These are phyloP conservation scores for Plagodis dolabraria DNA, from an alignment of 2,888 invertebrate genomes.

Conservation along the genomic window DNA sequence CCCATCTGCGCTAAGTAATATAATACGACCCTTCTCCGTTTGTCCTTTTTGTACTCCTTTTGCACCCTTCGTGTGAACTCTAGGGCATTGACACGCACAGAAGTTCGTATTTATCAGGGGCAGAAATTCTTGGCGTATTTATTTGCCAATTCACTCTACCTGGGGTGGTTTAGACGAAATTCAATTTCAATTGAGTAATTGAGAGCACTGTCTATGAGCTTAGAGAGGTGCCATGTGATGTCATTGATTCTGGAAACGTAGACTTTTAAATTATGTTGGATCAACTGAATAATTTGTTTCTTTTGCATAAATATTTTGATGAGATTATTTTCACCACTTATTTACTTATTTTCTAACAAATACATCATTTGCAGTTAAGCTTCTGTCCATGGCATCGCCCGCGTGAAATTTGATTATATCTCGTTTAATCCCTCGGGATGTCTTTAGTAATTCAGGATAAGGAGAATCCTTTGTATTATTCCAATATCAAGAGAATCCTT, in stretches of 20 bases:
- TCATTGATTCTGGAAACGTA: conserved; percentile 21
- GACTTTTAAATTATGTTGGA: conserved; percentile 17
- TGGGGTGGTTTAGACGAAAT: conserved; percentile 36
- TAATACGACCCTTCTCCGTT: conserved; percentile 51
- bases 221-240: conserved; percentile 18
- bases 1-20: conserved; percentile 54
- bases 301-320: conserved; percentile 11
- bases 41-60: conserved; percentile 54
- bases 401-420: no score
- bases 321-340: no score
- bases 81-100: conserved; percentile 56
- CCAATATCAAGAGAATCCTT: no score
- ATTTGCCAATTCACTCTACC: conserved; percentile 46
- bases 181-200: conserved; percentile 35
- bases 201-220: conserved; percentile 30
- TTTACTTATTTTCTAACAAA: no score
- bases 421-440: no score
- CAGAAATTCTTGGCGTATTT: conserved; percentile 47
- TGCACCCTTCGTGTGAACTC: conserved; percentile 60
- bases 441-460: no score
- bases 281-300: conserved; percentile 24
- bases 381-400: no score
- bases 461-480: no score
- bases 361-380: no score
- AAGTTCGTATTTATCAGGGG: conserved; percentile 50